A percentile compares a stretch with the other conserved stretches of the same genome.
These are phyloP conservation scores for Byasa hedistus DNA, from an alignment of 2,888 invertebrate genomes.

Conservation along the genomic window DNA sequence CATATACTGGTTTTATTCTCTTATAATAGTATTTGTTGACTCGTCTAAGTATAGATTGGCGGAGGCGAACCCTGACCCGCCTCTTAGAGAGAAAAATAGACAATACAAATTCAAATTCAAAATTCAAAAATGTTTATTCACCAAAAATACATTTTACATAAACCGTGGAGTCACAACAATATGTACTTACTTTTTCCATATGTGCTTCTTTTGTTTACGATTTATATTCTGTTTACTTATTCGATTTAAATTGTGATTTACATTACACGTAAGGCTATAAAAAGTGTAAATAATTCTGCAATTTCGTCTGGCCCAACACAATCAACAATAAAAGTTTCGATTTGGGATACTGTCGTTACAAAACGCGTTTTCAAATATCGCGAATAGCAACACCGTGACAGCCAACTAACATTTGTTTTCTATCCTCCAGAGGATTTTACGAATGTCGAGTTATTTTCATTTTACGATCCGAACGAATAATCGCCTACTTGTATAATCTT, in stretches of 20 bases:
- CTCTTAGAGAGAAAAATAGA: too few species aligned
- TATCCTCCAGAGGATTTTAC: conserved; percentile 34
- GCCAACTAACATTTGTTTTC: conserved; percentile 36
- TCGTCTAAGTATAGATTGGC: too few species aligned
- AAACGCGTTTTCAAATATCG: conserved; percentile 25
- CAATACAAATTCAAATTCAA: too few species aligned
- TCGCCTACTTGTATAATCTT: conserved; percentile 1
- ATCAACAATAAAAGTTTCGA: conserved; percentile 22
- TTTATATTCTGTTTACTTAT: not conserved
- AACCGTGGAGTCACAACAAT: too few species aligned
- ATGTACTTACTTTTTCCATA: too few species aligned
- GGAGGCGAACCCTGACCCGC: too few species aligned
- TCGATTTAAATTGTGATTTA: not conserved
- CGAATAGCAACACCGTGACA: conserved; percentile 29
- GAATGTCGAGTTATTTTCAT: conserved; percentile 32
- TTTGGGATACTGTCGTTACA: conserved; percentile 18
- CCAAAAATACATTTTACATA: too few species aligned
- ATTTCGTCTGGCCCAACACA: conserved; percentile 11
- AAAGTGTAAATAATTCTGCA: conserved; percentile 10
- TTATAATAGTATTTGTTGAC: too few species aligned
- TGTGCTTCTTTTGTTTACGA: too few species aligned
- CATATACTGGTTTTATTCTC: too few species aligned
- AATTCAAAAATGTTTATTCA: too few species aligned
- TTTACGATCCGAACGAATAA: conserved; percentile 32
- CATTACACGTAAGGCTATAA: not conserved